A percentile compares a stretch with the other conserved stretches of the same genome.
These are phyloP conservation scores for Galeopsomyia nigrocyanea DNA, from an alignment of 2,888 invertebrate species.

Conservation along the genomic window DNA sequence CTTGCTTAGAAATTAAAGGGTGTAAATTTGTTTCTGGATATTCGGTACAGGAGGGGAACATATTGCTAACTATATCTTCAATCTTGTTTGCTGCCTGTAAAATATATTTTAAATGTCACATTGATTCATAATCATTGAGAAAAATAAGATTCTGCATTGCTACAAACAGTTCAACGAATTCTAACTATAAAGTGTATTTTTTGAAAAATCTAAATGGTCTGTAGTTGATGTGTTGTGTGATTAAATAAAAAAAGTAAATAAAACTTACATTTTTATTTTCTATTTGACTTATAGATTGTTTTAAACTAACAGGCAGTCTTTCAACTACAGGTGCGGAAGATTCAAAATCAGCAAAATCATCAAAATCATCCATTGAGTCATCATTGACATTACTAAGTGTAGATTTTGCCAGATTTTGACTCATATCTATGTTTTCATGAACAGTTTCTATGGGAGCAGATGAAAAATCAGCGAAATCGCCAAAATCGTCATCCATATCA, in stretches of 20 bases:
- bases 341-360: slow-evolving; percentile 71
- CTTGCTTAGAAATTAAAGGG: slow-evolving; percentile 68
- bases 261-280: slow-evolving; percentile 65
- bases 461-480: slow-evolving; percentile 68
- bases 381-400: slow-evolving; percentile 43
- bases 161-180: background rate
- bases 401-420: slow-evolving; percentile 52
- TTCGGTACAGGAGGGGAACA: slow-evolving; percentile 61
- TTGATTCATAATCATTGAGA: slow-evolving; percentile 1
- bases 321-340: slow-evolving; percentile 60
- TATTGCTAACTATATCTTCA: slow-evolving; percentile 63
- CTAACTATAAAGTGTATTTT: slow-evolving; percentile 21
- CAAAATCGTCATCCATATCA: slow-evolving; percentile 65
- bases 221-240: background rate
- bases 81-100: slow-evolving; percentile 65
- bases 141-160: background rate
- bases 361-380: slow-evolving; percentile 67
- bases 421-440: slow-evolving; percentile 44
- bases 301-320: slow-evolving; percentile 55
- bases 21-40: slow-evolving; percentile 55
- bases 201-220: slow-evolving; percentile 5
- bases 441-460: slow-evolving; percentile 45
- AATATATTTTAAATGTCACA: slow-evolving; percentile 22
- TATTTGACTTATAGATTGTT: slow-evolving; percentile 62
- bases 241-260: slow-evolving; percentile 31